These are phyloP conservation scores for Galaxias olidus DNA, from an alignment of 2,797 vertebrate species.

Conservation along the genomic window DNA sequence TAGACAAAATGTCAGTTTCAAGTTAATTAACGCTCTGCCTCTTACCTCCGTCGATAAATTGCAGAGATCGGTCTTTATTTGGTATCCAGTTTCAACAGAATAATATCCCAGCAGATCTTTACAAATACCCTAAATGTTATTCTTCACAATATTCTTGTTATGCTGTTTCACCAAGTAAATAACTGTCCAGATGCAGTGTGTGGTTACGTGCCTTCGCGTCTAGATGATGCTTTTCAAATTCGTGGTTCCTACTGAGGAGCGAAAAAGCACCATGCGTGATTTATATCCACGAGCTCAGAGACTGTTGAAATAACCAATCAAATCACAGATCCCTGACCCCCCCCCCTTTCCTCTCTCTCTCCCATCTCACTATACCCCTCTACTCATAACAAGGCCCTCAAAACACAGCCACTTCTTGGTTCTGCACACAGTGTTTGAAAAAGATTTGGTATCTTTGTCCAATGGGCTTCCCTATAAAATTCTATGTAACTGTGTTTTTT, in stretches of 20 bases:
- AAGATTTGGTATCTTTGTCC: not conserved
- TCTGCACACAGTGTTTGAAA: too few relatives aligned
- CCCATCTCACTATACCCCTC: too few relatives aligned
- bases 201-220: not conserved
- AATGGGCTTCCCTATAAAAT: not conserved
- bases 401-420: too few relatives aligned
- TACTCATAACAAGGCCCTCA: too few relatives aligned
- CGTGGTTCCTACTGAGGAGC: constrained; percentile 26
- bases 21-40: not conserved
- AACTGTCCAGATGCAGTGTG: not conserved
- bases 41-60: constrained; percentile 30
- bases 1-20: not conserved
- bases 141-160: not conserved
- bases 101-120: constrained; percentile 45
- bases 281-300: constrained; percentile 52
- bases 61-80: not conserved
- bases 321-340: not conserved
- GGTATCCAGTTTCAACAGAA: not conserved
- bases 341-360: not conserved
- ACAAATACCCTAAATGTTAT: not conserved
- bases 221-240: not conserved
- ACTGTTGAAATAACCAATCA: constrained; percentile 59
- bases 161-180: not conserved
- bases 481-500: not conserved
- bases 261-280: not conserved